Conservation (phyloP, 2,888 invertebrate genomes). For the Anthrax anthrax region DNA sequence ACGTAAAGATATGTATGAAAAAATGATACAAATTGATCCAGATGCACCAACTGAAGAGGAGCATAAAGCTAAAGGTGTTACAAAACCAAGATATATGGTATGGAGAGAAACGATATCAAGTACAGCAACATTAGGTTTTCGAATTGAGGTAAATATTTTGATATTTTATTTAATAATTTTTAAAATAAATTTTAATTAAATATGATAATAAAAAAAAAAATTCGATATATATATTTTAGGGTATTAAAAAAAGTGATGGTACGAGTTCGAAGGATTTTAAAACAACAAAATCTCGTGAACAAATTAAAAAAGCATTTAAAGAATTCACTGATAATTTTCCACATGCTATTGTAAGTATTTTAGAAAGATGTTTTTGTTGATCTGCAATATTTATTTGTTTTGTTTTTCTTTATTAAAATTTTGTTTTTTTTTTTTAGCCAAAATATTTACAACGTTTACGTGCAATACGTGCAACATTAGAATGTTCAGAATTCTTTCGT, state of each 20-base stretch:
- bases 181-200: too few relatives aligned
- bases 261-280: constrained; percentile 91
- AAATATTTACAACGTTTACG: constrained; percentile 74
- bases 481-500: constrained; percentile 78
- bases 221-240: constrained; percentile 29
- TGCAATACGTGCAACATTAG: constrained; percentile 67
- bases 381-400: too few relatives aligned
- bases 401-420: constrained; percentile 43
- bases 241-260: constrained; percentile 77
- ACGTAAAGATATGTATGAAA: constrained; percentile 92
- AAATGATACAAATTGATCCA: constrained; percentile 89
- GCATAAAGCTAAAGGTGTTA: constrained; percentile 76
- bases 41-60: constrained; percentile 83
- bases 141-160: constrained; percentile 53
- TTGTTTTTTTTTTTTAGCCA: constrained; percentile 38
- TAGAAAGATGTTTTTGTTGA: too few relatives aligned
- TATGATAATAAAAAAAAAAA: too few relatives aligned
- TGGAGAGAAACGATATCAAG: constrained; percentile 97
- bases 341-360: constrained; percentile 55
- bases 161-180: too few relatives aligned
- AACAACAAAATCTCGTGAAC: constrained; percentile 73
- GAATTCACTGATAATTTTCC: constrained; percentile 70
- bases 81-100: constrained; percentile 88
- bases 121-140: constrained; percentile 89
- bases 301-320: constrained; percentile 63